Evolutionary conservation across 1,140 invertebrate genomes (phyloP), one percentile per base, ranked within the genome.

Genomic region (Platorchestia sp.): DNA sequence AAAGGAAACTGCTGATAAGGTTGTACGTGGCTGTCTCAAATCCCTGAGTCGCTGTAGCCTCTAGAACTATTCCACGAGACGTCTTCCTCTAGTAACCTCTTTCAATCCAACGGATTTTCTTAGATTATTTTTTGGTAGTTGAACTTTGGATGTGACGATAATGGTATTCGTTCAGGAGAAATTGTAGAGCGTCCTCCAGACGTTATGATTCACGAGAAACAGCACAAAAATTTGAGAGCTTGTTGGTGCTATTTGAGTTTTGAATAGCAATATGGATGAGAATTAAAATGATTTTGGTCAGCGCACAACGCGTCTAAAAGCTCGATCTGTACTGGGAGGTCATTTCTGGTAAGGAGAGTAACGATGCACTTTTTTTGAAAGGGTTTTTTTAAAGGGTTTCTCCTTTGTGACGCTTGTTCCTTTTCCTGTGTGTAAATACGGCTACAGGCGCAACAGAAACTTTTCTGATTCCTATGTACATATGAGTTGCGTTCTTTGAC

Each of bases 31-130:
- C 59, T 19, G 47, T 75, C 59, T 75, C 59, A 75, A 75, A 75
- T 75, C 47, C 19, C 47, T 19, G 47, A 51, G 47, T 51, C 47
- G 59, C 10, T 36, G 27, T 75, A 75, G 59, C 59, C 59, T 75
- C 59, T 75, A 93, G 45, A 93, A 93, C 6, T 93, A 93, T 44
- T 93, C 91, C 91, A 47, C 91, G 91, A 93, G 91, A 93, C 44
- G 91, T 93, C 91, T 93, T 93, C 91, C 91, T 93, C 91, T 45
- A 16, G 91, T 93, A 93, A 44, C 44, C 40, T 93, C 45, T 45
- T 93, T 89, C 87, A 89, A 89, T 89, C n/a, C 43, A 89, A 41
- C 43, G 41, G 43, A 89, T 89, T 89, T 89, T 10, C 27, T 89
- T 42, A 42, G 41, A 42, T 89, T 10, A 14, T n/a, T 5, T 89